Evolutionary conservation across 2,888 invertebrate species (phyloP).

Genomic region (Lasioglossum calceatum): DNA sequence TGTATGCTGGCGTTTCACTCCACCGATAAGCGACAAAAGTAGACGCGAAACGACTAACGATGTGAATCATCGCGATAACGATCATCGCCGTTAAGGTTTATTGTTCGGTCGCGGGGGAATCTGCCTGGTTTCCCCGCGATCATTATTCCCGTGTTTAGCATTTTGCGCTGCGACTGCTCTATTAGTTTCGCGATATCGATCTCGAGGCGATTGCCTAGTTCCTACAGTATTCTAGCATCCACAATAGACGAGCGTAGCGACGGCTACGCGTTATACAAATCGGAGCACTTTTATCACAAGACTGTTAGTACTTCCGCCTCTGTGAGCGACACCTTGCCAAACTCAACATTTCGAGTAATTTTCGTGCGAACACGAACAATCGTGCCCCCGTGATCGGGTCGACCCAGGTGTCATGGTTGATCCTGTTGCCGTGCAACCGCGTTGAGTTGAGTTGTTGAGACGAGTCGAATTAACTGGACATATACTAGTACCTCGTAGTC

Average conservation of each 20-base stretch:
- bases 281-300: constrained; percentile 25
- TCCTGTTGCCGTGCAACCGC: background rate
- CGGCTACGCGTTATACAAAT: background rate
- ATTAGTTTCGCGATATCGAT: constrained; percentile 34
- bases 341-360: background rate
- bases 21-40: background rate
- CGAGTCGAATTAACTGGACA: background rate
- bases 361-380: background rate
- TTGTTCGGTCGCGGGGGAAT: background rate
- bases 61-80: background rate
- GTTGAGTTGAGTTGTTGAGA: background rate
- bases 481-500: background rate
- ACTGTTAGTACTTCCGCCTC: constrained; percentile 27
- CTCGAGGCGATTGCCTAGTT: constrained; percentile 37
- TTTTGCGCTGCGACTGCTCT: background rate
- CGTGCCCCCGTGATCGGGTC: background rate
- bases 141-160: constrained; percentile 8
- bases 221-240: constrained; percentile 36
- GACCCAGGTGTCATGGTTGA: background rate
- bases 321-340: background rate
- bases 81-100: constrained; percentile 24
- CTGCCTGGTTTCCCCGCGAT: background rate
- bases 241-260: constrained; percentile 27
- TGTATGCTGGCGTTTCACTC: constrained; percentile 57
- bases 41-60: background rate